phyloP scores from a whole-genome alignment of 2,797 vertebrate species.

The Psittacula derbiana region DNA sequence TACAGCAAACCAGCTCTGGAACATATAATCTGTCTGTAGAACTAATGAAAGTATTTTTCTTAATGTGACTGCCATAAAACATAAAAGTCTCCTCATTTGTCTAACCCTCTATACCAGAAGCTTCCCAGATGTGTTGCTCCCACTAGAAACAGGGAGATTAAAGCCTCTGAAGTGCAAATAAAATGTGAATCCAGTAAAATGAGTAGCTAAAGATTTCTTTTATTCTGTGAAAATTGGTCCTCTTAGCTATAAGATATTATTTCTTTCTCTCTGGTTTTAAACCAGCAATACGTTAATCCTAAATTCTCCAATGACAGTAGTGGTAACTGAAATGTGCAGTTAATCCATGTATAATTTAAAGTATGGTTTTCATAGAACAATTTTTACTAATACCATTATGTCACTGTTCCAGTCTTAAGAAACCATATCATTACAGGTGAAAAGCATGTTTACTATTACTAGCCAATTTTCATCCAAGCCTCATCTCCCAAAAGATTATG shows the following conservation, averaged over 20 bases:
- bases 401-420: neutral
- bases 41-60: neutral
- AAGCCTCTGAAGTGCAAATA: conserved; percentile 11
- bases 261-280: neutral
- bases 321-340: neutral
- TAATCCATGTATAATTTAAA: neutral
- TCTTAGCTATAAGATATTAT: neutral
- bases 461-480: neutral
- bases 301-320: neutral
- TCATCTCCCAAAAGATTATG: neutral
- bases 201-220: neutral
- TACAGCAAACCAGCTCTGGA: neutral
- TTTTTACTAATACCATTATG: neutral
- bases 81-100: neutral
- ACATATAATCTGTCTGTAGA: neutral
- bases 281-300: neutral
- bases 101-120: neutral
- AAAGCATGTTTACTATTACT: neutral
- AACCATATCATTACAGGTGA: neutral
- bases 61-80: neutral
- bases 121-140: neutral
- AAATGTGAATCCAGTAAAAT: neutral
- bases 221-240: neutral
- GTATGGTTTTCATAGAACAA: neutral
- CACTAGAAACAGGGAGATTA: neutral